Base-by-base conservation (phyloP, 2,113 vertebrate genomes). In the Talpa occidentalis region DNA sequence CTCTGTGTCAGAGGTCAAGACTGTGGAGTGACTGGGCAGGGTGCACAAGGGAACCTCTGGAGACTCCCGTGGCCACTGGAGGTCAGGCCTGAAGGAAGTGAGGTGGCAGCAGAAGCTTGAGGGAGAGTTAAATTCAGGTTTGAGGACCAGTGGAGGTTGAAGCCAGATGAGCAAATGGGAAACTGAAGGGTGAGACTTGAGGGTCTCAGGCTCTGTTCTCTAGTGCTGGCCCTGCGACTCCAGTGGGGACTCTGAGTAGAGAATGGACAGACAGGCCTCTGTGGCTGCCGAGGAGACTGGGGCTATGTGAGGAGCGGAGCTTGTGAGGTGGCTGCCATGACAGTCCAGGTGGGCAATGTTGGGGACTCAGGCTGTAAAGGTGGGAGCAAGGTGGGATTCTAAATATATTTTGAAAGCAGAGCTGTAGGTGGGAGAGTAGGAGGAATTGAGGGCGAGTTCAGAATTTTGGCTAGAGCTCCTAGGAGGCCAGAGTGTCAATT, bases 291-390 rank as follows among this genome's bases (percentile, higher is more conserved):
- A 0, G 9, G 14, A 17, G 17, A 17, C 66, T 24, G 12, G 66
- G 3, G 10, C 30, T 6, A 28, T 7, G 0, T 24, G 24, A 6
- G 40, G 28, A 30, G 19, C 40, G 28, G n/a, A 35, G 49, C 11
- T 32, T 37, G 14, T 0, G 37, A 11, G 49, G 10, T 1, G 22
- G 35, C 6, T 9, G 1, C 37, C 44, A 1, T 3, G 9, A 35
- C 42, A 69, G 64, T 37, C 72, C 30, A 4, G 19, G 15, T 2
- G 2, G 15, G 62, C 30, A n/a, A 11, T 66, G 66, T 28, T 0
- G 11, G 62, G 64, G 26, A 59, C 52, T 74, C 26, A 11, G 81
- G 54, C 40, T 5, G 1, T 7, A 59, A 77, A 10, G 2, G 35
- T 26, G 22, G 32, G 26, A 35, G 40, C 78, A 64, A 8, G 28